Conservation (phyloP, 1,140 invertebrate species). For the Paramacrobiotus metropolitanus region DNA sequence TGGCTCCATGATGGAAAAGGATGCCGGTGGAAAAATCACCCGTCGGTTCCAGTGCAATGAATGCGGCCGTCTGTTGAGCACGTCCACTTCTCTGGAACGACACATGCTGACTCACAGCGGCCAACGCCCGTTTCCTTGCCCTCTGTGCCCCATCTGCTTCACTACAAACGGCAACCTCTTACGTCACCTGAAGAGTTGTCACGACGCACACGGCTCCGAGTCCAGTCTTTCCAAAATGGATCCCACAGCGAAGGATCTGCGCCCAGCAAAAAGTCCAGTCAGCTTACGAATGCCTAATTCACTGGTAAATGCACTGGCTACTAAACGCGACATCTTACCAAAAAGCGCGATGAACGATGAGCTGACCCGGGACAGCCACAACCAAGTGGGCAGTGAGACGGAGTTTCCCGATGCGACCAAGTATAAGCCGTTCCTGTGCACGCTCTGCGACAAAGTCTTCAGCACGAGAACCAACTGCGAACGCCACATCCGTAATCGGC, state of each 20-base stretch:
- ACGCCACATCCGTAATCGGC: slow-evolving; percentile 45
- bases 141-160: slow-evolving; percentile 46
- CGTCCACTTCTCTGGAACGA: slow-evolving; percentile 29
- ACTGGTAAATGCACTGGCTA: too few species aligned
- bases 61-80: neutral
- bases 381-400: neutral
- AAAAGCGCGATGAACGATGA: too few species aligned
- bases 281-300: neutral
- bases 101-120: slow-evolving; percentile 49
- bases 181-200: slow-evolving; percentile 33
- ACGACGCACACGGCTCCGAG: neutral
- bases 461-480: slow-evolving; percentile 76
- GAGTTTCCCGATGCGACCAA: too few species aligned
- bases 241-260: neutral
- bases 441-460: slow-evolving; percentile 76
- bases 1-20: too few species aligned
- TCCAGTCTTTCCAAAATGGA: neutral
- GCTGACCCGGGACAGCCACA: too few species aligned
- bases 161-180: slow-evolving; percentile 73
- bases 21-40: too few species aligned
- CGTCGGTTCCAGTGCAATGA: neutral
- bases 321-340: too few species aligned
- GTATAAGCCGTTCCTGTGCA: slow-evolving; percentile 55
- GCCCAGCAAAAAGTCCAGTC: neutral
- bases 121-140: slow-evolving; percentile 35